Conservation (phyloP, 1,140 invertebrate species). For the Hormaphis cornu region DNA sequence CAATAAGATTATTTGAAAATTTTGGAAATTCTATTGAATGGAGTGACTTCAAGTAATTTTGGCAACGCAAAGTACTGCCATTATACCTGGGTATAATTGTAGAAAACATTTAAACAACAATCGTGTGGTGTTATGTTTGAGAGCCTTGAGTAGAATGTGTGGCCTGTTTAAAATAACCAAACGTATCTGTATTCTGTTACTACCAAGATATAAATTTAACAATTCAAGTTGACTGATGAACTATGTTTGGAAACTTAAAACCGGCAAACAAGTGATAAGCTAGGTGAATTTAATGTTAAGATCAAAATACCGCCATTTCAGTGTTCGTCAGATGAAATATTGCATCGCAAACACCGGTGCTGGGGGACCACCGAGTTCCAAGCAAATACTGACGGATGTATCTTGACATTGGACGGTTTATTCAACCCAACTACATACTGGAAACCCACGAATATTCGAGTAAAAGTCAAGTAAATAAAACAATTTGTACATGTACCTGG, state of each 20-base stretch:
- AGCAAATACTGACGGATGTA: constrained; percentile 9
- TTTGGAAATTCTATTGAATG: too few relatives aligned
- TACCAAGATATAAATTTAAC: background rate
- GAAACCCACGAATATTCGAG: constrained; percentile 15
- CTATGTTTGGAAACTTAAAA: background rate
- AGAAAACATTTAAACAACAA: too few relatives aligned
- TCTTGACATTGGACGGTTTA: background rate
- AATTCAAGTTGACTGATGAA: too few relatives aligned
- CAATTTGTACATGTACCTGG: constrained; percentile 21
- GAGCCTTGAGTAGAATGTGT: background rate
- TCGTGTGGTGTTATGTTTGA: too few relatives aligned
- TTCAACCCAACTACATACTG: constrained; percentile 8
- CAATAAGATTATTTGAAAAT: too few relatives aligned
- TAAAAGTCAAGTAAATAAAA: constrained; percentile 23
- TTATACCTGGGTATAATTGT: too few relatives aligned
- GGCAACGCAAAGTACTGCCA: too few relatives aligned
- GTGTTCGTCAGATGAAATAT: background rate
- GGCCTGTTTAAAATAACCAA: background rate
- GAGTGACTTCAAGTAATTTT: too few relatives aligned
- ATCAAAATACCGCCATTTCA: constrained; percentile 30
- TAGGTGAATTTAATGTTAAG: constrained; percentile 13
- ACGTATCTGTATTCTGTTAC: background rate
- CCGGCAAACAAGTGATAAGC: constrained; percentile 22
- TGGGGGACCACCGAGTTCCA: background rate
- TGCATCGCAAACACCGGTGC: constrained; percentile 18